Base-by-base conservation (phyloP, 2,888 invertebrate genomes). In the Gryllus longicercus region DNA sequence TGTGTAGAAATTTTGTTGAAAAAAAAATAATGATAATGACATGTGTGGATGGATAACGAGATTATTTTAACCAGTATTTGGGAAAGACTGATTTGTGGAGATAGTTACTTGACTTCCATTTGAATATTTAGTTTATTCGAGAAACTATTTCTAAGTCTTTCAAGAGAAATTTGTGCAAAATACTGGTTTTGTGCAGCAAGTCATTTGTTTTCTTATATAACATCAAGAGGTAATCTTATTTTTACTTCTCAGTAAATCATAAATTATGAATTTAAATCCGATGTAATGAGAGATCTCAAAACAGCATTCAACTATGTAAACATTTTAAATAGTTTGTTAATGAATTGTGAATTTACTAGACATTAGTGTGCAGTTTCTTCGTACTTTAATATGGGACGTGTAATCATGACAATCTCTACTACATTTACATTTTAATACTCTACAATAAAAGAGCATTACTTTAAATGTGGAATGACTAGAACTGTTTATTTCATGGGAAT, bases 371-470 rank as follows among this genome's bases (percentile, higher is more conserved):
- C 14, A 63, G n/a, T 63, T 38, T 38, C 38, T 38, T 38, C 38
- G 38, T 38, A 38, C 38, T 38, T 38, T 8, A 38, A 38, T 38
- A 38, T 38, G 38, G 38, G 38, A 38, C 16, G 63, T 63, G 63
- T 63, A 63, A 63, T 18, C 63, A 63, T 63, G 63, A 63, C 63
- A 63, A 63, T 63, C 63, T 63, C n/a, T n/a, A 63, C 38, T 63
- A 63, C 14, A n/a, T 63, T 63, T 63, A 63, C n/a, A 63, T 63
- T 18, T 63, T 63, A 14, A 63, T 63, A 38, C 38, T 8, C 38
- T 38, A 38, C 38, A 38, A 38, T 38, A 8, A 38, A 38, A 38
- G 1, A 38, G 38, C 38, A 38, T 38, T 38, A 38, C 38, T 38
- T 38, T 38, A 38, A 38, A 38, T 38, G 38, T 38, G 38, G 38